Evolutionary conservation across 2,113 vertebrate genomes (phyloP).

Genomic region (Delphinapterus leucas): DNA sequence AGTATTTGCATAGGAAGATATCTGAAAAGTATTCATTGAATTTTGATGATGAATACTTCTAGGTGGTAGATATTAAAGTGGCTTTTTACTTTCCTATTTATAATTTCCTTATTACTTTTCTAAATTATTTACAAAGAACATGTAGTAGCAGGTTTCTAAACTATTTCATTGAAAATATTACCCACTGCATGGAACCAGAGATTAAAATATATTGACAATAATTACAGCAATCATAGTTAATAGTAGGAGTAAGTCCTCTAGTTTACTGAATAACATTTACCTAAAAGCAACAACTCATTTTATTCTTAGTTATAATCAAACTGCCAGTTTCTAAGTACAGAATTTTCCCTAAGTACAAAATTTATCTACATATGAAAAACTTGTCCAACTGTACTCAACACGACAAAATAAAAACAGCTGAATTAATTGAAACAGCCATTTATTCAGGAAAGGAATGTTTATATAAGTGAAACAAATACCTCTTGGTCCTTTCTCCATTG

Average conservation of each 20-base stretch:
- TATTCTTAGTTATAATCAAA: neutral
- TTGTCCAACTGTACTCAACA: neutral
- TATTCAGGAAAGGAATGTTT: neutral
- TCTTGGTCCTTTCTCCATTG: neutral
- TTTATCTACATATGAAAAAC: neutral
- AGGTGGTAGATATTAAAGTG: neutral
- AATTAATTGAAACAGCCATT: neutral
- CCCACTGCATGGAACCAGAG: neutral
- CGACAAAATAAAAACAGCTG: neutral
- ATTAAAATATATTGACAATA: neutral
- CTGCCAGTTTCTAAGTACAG: neutral
- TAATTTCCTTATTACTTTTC: neutral
- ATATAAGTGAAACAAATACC: neutral
- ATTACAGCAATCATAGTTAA: neutral
- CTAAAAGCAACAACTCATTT: neutral
- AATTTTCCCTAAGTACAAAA: neutral
- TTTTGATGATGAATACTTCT: neutral
- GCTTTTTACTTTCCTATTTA: neutral
- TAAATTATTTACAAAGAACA: neutral
- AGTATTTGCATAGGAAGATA: neutral
- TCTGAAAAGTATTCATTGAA: neutral
- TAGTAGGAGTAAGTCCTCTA: neutral
- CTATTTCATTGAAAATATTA: conserved; percentile 1
- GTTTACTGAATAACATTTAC: neutral
- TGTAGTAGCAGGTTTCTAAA: neutral